Percentiles rank a stretch among this genome's conserved stretches.
phyloP scores from a whole-genome alignment of 2,888 invertebrate species.

The Leptinotarsa tumamoca region DNA sequence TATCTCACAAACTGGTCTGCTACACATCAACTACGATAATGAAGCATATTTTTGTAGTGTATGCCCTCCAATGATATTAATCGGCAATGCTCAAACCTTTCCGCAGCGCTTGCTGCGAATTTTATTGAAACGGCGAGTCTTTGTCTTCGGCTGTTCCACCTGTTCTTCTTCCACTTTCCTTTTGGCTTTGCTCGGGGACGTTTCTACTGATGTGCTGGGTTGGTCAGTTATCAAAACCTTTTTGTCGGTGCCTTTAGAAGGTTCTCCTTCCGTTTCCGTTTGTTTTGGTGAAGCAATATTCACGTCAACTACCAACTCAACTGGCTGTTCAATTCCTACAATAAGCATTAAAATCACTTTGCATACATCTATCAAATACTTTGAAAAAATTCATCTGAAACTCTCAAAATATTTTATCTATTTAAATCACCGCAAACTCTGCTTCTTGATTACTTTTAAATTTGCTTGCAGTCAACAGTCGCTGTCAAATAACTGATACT shows the following conservation, averaged over 20 bases:
- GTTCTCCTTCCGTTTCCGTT: slow-evolving; percentile 33
- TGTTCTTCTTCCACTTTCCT: slow-evolving; percentile 59
- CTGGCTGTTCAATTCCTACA: neutral
- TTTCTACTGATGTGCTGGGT: slow-evolving; percentile 41
- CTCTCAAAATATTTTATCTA: no score
- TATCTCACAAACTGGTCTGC: slow-evolving; percentile 50
- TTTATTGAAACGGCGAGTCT: slow-evolving; percentile 58
- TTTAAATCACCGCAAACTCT: no score
- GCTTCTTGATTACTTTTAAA: no score
- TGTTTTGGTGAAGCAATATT: slow-evolving; percentile 25
- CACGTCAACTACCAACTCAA: slow-evolving; percentile 13
- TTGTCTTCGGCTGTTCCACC: slow-evolving; percentile 53
- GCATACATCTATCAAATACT: neutral
- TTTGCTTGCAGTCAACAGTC: no score
- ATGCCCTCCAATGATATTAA: slow-evolving; percentile 34
- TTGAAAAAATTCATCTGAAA: neutral
- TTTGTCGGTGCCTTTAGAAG: slow-evolving; percentile 25
- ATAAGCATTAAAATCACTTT: slow-evolving; percentile 6
- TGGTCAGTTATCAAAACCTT: slow-evolving; percentile 32
- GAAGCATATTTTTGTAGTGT: slow-evolving; percentile 48
- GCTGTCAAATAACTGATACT: no score
- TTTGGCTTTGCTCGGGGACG: slow-evolving; percentile 48
- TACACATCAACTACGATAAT: slow-evolving; percentile 52
- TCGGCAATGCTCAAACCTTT: slow-evolving; percentile 28
- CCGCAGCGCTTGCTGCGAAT: slow-evolving; percentile 47